Conservation (phyloP, 2,888 invertebrate species). For the Leucophora obtusa region DNA sequence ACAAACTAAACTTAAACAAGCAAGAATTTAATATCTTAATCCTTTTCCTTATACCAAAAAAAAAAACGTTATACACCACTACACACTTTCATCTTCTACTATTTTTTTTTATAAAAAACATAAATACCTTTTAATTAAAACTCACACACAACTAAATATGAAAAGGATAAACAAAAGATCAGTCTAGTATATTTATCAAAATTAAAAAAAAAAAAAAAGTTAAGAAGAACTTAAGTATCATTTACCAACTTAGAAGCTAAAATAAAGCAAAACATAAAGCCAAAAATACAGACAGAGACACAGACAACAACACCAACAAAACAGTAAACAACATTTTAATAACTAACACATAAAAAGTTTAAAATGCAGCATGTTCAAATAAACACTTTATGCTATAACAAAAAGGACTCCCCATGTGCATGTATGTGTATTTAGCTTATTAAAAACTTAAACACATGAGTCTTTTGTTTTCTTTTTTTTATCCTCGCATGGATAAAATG, state of each 20-base stretch:
- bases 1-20: too few species aligned
- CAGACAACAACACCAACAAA: constrained; percentile 47
- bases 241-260: constrained; percentile 43
- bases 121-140: constrained; percentile 33
- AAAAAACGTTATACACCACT: not conserved
- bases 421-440: constrained; percentile 41
- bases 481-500: constrained; percentile 33
- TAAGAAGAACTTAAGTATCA: constrained; percentile 51
- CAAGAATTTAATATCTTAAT: not conserved
- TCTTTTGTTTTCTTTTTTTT: constrained; percentile 33
- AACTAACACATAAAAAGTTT: constrained; percentile 44
- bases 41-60: not conserved
- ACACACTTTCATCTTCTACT: not conserved
- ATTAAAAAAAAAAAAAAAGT: constrained; percentile 6
- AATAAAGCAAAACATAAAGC: constrained; percentile 16
- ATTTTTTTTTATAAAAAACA: not conserved
- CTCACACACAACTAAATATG: not conserved
- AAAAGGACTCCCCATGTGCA: not conserved
- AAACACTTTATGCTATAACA: constrained; percentile 37
- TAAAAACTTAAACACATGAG: constrained; percentile 50
- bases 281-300: constrained; percentile 1
- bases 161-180: not conserved
- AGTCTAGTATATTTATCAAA: constrained; percentile 3
- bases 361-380: constrained; percentile 27
- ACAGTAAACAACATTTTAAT: constrained; percentile 35